A percentile compares a stretch with the other conserved stretches of the same genome.
Evolutionary conservation across 1,140 invertebrate genomes (phyloP).

Genomic region (Sinonovacula constricta): DNA sequence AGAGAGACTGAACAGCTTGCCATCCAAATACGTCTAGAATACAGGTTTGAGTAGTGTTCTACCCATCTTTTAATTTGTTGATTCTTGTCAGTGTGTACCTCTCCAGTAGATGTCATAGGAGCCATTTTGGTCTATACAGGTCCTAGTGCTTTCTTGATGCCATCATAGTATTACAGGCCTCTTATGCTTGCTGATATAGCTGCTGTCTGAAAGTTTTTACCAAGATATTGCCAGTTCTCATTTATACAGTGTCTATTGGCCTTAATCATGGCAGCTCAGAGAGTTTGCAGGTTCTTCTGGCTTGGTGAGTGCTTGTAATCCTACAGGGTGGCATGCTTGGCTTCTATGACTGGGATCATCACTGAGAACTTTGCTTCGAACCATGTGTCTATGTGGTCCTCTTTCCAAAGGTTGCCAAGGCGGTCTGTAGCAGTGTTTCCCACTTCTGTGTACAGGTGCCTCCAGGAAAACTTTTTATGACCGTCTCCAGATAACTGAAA

Average conservation of each 20-base stretch:
- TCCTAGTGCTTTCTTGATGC: slow-evolving; percentile 42
- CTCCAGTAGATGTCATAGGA: slow-evolving; percentile 14
- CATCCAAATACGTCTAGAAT: too few species aligned
- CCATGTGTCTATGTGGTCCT: slow-evolving; percentile 5
- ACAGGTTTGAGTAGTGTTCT: slow-evolving; percentile 48
- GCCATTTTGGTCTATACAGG: too few species aligned
- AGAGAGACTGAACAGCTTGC: too few species aligned
- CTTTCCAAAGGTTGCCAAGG: slow-evolving; percentile 17
- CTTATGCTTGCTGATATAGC: too few species aligned
- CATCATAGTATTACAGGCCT: slow-evolving; percentile 22
- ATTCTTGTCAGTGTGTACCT: slow-evolving; percentile 26
- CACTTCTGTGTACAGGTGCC: too few species aligned
- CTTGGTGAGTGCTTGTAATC: slow-evolving; percentile 7
- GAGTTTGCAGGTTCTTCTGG: not conserved
- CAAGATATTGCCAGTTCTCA: slow-evolving; percentile 20
- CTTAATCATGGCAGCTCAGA: not conserved
- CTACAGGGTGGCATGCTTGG: not conserved
- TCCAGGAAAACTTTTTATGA: too few species aligned
- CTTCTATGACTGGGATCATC: not conserved
- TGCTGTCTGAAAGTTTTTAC: not conserved
- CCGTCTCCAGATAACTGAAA: too few species aligned
- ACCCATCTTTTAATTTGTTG: slow-evolving; percentile 49
- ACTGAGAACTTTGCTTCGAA: not conserved
- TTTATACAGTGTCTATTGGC: slow-evolving; percentile 3
- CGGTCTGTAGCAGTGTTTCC: not conserved